A percentile compares a stretch with the other conserved stretches of the same genome.
Evolutionary conservation across 2,113 vertebrate genomes (phyloP).

Genomic region (Datnioides undecimradiatus): DNA sequence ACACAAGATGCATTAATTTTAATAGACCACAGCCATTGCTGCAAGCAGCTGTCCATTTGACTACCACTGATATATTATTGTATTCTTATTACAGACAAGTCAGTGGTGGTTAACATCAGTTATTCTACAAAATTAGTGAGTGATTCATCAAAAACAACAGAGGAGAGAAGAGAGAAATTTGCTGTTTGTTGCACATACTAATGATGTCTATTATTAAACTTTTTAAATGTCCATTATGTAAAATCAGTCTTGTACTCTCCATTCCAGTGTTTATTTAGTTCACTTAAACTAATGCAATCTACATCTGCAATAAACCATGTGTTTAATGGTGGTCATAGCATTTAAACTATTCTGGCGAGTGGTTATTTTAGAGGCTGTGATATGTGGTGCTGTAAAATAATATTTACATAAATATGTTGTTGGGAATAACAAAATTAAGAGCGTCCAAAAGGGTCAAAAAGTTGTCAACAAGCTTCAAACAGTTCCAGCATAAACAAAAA

Average conservation of each 20-base stretch:
- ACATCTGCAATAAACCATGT: neutral
- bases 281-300: neutral
- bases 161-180: neutral
- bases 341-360: neutral
- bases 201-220: neutral
- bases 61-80: conserved; percentile 7
- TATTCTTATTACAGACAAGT: neutral
- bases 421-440: neutral
- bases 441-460: neutral
- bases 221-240: neutral
- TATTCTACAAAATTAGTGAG: neutral
- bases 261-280: neutral
- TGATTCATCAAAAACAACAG: conserved; percentile 13
- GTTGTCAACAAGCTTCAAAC: neutral
- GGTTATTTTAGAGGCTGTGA: neutral
- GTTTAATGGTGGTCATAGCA: neutral
- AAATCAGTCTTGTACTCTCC: neutral
- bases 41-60: neutral
- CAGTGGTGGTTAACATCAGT: neutral
- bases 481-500: neutral
- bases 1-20: neutral
- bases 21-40: conserved; percentile 8
- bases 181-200: neutral
- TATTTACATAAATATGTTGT: neutral
- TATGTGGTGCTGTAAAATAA: neutral